phyloP scores from a whole-genome alignment of 2,113 vertebrate species.

The Mus spicilegus region DNA sequence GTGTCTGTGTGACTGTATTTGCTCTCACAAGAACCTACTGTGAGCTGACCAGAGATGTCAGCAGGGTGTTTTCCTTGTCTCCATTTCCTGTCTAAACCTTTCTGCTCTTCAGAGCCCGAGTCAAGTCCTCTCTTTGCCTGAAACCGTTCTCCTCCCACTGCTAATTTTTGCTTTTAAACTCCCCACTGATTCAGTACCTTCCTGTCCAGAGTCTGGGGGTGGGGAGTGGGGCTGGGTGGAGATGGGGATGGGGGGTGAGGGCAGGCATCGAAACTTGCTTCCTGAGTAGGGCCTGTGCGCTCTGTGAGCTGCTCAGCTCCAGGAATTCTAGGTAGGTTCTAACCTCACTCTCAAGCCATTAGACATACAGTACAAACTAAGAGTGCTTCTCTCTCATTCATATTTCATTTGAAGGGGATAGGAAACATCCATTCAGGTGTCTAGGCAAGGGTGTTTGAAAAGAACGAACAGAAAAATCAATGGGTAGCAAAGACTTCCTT shows the following conservation, averaged over 20 bases:
- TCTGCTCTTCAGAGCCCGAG: background rate
- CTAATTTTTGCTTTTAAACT: background rate
- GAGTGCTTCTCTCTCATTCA: background rate
- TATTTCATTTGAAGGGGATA: background rate
- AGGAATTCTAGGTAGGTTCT: background rate
- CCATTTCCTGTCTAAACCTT: background rate
- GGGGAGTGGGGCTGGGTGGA: too few species aligned
- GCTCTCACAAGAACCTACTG: background rate
- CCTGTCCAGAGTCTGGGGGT: background rate
- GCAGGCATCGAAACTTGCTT: background rate
- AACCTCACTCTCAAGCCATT: fast-evolving
- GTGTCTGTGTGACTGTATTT: background rate
- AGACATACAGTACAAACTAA: background rate
- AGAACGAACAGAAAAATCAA: conserved; percentile 34
- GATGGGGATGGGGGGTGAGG: fast-evolving
- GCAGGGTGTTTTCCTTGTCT: background rate
- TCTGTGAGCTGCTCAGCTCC: background rate
- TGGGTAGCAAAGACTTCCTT: conserved; percentile 28
- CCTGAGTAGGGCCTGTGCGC: background rate
- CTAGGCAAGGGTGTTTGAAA: conserved; percentile 28
- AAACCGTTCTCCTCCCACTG: background rate
- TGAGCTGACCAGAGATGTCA: background rate
- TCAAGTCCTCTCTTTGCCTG: background rate
- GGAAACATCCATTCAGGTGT: background rate
- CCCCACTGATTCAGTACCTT: background rate